phyloP scores from a whole-genome alignment of 2,888 invertebrate genomes.

The Lucinisca nassula region DNA sequence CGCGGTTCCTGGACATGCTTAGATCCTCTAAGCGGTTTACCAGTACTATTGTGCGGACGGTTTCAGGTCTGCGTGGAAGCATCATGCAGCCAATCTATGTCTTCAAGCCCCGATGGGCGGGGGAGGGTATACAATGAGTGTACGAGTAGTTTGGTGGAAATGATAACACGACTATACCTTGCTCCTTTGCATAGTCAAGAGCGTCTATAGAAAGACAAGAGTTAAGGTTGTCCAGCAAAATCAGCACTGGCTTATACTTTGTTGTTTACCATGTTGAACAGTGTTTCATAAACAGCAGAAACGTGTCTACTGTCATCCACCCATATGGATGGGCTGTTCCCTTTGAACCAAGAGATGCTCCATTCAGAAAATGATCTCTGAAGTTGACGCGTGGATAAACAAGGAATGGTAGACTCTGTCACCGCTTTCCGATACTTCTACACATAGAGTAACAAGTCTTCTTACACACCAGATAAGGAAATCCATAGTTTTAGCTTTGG shows the following conservation, averaged over 20 bases:
- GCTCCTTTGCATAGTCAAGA: constrained; percentile 82
- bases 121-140: no score
- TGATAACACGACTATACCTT: constrained; percentile 86
- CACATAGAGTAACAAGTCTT: constrained; percentile 3
- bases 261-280: constrained; percentile 63
- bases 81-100: no score
- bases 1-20: no score
- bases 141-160: constrained; percentile 86
- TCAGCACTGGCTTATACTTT: constrained; percentile 75
- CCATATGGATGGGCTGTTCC: constrained; percentile 67
- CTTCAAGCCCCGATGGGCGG: constrained; percentile 87
- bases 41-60: no score
- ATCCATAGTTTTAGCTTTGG: no score
- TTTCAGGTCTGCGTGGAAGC: no score
- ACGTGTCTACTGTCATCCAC: constrained; percentile 82
- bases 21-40: no score
- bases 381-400: constrained; percentile 53
- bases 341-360: constrained; percentile 29
- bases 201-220: constrained; percentile 74
- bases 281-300: constrained; percentile 78
- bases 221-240: constrained; percentile 82
- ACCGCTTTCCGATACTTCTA: constrained; percentile 28
- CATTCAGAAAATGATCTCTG: constrained; percentile 42
- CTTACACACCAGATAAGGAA: no score
- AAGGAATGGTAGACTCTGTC: constrained; percentile 43